A percentile compares a stretch with the other conserved stretches of the same genome.
Conservation (phyloP, 2,113 vertebrate genomes). For the Cyprinodon brontotheroides region DNA sequence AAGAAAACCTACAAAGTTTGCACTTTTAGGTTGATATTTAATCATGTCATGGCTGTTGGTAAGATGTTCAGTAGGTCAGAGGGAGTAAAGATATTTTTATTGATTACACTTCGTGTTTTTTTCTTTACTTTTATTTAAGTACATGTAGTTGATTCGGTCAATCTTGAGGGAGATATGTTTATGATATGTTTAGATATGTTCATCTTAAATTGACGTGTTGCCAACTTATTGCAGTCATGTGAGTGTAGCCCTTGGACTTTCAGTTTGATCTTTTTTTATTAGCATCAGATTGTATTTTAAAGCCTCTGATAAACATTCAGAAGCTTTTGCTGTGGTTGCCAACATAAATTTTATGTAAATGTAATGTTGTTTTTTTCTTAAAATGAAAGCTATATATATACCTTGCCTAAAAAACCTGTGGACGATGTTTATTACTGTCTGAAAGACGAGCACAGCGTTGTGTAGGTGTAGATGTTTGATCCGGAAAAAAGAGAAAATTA, state of each 20-base stretch:
- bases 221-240: slow-evolving; percentile 30
- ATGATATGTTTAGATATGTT: not conserved
- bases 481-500: no score
- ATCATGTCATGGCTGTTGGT: not conserved
- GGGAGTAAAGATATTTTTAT: not conserved
- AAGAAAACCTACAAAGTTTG: not conserved
- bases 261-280: slow-evolving; percentile 5
- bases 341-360: no score
- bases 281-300: not conserved
- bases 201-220: not conserved
- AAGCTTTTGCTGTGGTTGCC: no score
- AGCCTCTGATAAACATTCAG: not conserved
- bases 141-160: not conserved
- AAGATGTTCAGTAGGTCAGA: not conserved
- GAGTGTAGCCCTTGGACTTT: slow-evolving; percentile 27
- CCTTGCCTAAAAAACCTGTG: no score
- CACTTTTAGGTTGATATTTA: not conserved
- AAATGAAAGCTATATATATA: not conserved
- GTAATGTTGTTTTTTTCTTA: not conserved
- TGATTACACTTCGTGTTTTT: no score
- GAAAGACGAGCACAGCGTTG: no score
- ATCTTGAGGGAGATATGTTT: not conserved
- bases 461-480: no score
- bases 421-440: no score
- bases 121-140: no score